These are phyloP conservation scores for Sebastes taczanowskii DNA, from an alignment of 2,797 vertebrate species.

Conservation along the genomic window DNA sequence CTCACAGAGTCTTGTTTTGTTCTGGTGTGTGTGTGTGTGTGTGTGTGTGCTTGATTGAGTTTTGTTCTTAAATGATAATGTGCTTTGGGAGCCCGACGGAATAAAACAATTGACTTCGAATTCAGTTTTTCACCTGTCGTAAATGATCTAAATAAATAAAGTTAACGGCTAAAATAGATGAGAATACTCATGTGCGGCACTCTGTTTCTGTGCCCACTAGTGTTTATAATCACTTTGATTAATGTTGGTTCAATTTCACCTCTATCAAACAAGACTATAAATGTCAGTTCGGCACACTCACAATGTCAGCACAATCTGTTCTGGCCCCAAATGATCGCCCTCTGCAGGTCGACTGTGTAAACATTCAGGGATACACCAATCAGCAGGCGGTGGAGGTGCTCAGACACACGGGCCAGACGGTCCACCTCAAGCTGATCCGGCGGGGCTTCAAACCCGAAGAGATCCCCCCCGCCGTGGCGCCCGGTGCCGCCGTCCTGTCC, in stretches of 20 bases:
- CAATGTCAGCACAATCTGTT: neutral
- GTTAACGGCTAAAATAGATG: neutral
- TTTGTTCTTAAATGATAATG: slow-evolving; percentile 11
- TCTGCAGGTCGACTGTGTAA: slow-evolving; percentile 92
- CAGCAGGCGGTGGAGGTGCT: slow-evolving; percentile 97
- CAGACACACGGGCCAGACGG: slow-evolving; percentile 91
- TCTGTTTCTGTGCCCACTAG: slow-evolving; percentile 1
- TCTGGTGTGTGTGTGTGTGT: neutral
- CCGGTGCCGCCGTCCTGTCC: slow-evolving; percentile 47
- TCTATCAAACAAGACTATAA: slow-evolving; percentile 2
- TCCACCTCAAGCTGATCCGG: slow-evolving; percentile 90
- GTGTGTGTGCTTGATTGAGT: neutral
- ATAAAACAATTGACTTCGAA: slow-evolving; percentile 33
- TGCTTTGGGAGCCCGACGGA: neutral
- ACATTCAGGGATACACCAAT: slow-evolving; percentile 96
- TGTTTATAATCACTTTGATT: slow-evolving; percentile 4
- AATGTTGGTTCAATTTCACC: slow-evolving; percentile 4
- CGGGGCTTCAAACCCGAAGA: slow-evolving; percentile 86
- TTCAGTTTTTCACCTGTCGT: slow-evolving; percentile 2
- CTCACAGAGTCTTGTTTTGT: neutral
- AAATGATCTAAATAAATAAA: slow-evolving; percentile 20
- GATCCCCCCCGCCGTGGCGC: slow-evolving; percentile 45
- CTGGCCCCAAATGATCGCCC: slow-evolving; percentile 21
- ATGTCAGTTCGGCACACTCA: neutral
- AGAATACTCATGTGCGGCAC: neutral